Conservation (phyloP, 2,888 invertebrate genomes). For the Scaptomyza cyrtandrae region DNA sequence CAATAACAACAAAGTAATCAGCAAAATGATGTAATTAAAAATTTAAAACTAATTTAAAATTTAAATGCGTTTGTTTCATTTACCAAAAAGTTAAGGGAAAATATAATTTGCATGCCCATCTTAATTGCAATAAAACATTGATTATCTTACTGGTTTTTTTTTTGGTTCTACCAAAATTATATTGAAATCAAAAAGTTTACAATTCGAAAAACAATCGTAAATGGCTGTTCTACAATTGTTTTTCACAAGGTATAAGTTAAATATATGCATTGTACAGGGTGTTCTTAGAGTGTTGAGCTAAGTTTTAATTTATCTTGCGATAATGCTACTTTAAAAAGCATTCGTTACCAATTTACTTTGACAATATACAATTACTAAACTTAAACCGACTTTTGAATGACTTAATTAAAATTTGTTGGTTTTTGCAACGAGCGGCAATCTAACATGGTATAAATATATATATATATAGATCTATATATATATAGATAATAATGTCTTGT, state of each 20-base stretch:
- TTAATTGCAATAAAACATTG: constrained; percentile 3
- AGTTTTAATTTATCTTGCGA: constrained; percentile 9
- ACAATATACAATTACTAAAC: constrained; percentile 38
- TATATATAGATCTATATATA: background rate
- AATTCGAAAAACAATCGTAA: constrained; percentile 58
- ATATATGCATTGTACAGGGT: constrained; percentile 69
- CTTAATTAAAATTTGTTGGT: constrained; percentile 4
- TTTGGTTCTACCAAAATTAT: constrained; percentile 61
- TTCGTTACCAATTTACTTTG: constrained; percentile 64
- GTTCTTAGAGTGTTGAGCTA: constrained; percentile 15
- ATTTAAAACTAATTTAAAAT: constrained; percentile 67
- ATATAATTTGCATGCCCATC: background rate
- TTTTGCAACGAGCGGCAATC: constrained; percentile 14
- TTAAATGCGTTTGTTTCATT: constrained; percentile 8
- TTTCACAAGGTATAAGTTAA: constrained; percentile 15
- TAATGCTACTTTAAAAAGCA: constrained; percentile 63
- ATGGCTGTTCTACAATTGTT: constrained; percentile 78
- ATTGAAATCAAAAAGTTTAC: constrained; percentile 27
- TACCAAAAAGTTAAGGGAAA: background rate
- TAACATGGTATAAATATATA: constrained; percentile 5
- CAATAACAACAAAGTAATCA: constrained; percentile 23
- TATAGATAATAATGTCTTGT: background rate
- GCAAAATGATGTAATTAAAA: constrained; percentile 76
- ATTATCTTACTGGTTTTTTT: constrained; percentile 16
- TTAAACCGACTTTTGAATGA: constrained; percentile 10